Evolutionary conservation across 2,113 vertebrate species (phyloP).

Genomic region (Takifugu flavidus): DNA sequence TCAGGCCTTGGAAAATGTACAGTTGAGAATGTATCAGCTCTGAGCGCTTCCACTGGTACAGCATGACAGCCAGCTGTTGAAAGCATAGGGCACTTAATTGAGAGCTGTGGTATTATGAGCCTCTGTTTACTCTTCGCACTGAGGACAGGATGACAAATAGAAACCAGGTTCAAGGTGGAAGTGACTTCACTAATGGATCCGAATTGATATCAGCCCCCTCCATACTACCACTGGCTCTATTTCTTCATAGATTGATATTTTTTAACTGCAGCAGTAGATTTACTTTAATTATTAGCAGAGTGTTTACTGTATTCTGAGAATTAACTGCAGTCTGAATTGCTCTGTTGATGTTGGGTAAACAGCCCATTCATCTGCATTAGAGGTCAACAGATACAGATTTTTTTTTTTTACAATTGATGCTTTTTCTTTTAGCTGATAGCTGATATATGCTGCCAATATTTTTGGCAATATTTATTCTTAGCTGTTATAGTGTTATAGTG

Average conservation of each 20-base stretch:
- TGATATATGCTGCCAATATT: too few species aligned
- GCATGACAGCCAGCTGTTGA: not conserved
- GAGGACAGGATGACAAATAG: conserved; percentile 21
- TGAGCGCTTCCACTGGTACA: not conserved
- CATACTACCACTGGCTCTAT: conserved; percentile 31
- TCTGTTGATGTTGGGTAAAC: too few species aligned
- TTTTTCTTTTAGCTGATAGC: too few species aligned
- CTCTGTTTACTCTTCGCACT: conserved; percentile 23
- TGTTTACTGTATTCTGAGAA: too few species aligned
- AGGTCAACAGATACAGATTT: too few species aligned
- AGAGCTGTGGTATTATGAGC: conserved; percentile 10
- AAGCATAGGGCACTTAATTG: conserved; percentile 16
- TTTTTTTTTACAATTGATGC: too few species aligned
- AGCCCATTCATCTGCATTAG: too few species aligned
- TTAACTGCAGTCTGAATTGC: too few species aligned
- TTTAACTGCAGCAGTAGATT: not conserved
- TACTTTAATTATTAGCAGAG: too few species aligned
- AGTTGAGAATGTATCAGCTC: not conserved
- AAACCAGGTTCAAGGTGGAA: conserved; percentile 38
- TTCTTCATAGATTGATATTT: not conserved
- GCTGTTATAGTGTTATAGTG: too few species aligned
- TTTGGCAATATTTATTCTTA: too few species aligned
- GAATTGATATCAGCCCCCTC: conserved; percentile 27
- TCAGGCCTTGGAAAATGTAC: not conserved
- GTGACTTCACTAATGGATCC: conserved; percentile 47